A percentile compares a stretch with the other conserved stretches of the same genome.
phyloP scores from a whole-genome alignment of 1,140 invertebrate genomes.

The Neomicropteryx cornuta region DNA sequence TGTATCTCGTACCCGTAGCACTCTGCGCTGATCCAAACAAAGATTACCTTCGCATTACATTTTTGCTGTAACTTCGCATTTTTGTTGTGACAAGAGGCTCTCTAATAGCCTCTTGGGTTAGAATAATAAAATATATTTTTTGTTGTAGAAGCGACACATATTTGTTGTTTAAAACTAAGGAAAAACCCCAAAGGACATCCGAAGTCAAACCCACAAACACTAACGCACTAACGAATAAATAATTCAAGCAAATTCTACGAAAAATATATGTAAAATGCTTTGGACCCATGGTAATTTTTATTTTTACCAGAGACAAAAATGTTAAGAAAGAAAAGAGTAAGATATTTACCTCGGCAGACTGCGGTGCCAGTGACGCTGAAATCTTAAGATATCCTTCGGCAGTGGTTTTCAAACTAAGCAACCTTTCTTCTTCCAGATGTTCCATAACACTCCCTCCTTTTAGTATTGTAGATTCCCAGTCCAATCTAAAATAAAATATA shows the following conservation, averaged over 20 bases:
- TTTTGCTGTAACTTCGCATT: too few relatives aligned
- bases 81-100: too few relatives aligned
- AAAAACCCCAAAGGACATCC: not conserved
- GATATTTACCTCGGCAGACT: conserved; percentile 41
- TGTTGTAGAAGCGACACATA: not conserved
- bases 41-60: too few relatives aligned
- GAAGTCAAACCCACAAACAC: conserved; percentile 5
- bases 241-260: conserved; percentile 1
- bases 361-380: conserved; percentile 64
- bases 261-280: not conserved
- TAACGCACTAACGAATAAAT: not conserved
- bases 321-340: conserved; percentile 3
- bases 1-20: too few relatives aligned
- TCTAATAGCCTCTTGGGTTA: too few relatives aligned
- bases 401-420: conserved; percentile 59
- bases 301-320: too few relatives aligned
- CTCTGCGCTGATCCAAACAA: too few relatives aligned
- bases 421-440: conserved; percentile 78
- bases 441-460: conserved; percentile 70
- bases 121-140: too few relatives aligned
- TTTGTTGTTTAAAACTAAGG: not conserved
- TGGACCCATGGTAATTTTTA: not conserved
- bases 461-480: conserved; percentile 83
- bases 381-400: conserved; percentile 58
- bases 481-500: too few relatives aligned